A percentile compares a stretch with the other conserved stretches of the same genome.
Conservation (phyloP, 2,113 vertebrate species). For the Myxocyprinus asiaticus region DNA sequence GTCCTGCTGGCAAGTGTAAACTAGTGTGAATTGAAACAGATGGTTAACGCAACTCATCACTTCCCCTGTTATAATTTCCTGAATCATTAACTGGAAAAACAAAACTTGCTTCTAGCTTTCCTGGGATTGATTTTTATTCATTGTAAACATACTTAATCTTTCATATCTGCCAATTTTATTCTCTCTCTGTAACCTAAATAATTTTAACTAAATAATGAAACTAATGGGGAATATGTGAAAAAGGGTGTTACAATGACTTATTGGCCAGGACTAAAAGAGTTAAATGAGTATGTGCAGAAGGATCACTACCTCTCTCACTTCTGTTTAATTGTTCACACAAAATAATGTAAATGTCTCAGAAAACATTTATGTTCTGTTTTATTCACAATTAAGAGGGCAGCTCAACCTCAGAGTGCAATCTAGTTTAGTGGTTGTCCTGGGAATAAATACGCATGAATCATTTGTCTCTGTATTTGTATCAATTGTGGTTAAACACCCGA, state of each 20-base stretch:
- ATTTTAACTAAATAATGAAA: not conserved
- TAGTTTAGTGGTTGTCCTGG: not conserved
- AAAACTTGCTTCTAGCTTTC: slow-evolving; percentile 1
- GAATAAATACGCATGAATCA: not conserved
- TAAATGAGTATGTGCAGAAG: not conserved
- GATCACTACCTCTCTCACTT: not conserved
- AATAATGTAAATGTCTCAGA: not conserved
- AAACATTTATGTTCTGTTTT: not conserved
- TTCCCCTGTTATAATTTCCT: slow-evolving; percentile 34
- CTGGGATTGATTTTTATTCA: not conserved
- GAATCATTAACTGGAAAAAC: slow-evolving; percentile 5
- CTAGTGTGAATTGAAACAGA: not conserved
- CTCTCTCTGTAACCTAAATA: not conserved
- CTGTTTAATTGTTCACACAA: not conserved
- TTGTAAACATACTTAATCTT: not conserved
- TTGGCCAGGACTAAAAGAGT: not conserved
- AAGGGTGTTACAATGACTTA: not conserved
- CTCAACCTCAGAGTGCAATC: too few relatives aligned
- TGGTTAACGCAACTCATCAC: not conserved
- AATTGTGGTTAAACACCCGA: not conserved
- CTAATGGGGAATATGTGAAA: not conserved
- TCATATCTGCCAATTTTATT: not conserved
- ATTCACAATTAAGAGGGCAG: not conserved
- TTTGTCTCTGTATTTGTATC: not conserved
- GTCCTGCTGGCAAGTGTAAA: not conserved